Conservation (phyloP, 2,888 invertebrate genomes). For the Apamea epomidion region DNA sequence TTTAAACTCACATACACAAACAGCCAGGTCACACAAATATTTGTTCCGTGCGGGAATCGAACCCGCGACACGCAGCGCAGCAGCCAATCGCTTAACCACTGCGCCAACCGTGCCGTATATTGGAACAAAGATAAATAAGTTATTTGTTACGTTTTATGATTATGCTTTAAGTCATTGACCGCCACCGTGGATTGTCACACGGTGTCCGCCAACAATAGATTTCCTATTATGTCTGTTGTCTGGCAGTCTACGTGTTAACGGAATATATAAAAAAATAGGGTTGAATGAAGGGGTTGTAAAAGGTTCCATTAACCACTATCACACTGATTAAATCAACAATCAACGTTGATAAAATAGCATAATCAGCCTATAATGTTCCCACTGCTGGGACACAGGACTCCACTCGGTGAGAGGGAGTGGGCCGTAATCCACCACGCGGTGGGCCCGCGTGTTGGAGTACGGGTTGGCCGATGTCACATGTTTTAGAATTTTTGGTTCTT, state of each 20-base stretch:
- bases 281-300: neutral
- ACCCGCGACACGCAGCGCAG: too few relatives aligned
- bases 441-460: neutral
- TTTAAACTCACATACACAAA: too few relatives aligned
- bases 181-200: too few relatives aligned
- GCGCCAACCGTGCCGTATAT: too few relatives aligned
- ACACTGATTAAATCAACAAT: neutral
- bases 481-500: neutral
- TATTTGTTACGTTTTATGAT: neutral
- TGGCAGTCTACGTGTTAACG: too few relatives aligned
- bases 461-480: neutral
- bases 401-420: neutral
- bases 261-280: neutral
- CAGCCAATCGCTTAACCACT: too few relatives aligned
- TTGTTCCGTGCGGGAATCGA: too few relatives aligned
- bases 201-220: too few relatives aligned
- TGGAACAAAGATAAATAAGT: neutral
- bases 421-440: too few relatives aligned
- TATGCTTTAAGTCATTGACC: neutral
- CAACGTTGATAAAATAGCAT: neutral
- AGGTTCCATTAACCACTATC: neutral
- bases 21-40: too few relatives aligned
- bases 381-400: neutral
- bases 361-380: neutral
- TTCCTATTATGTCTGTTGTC: too few relatives aligned